Evolutionary conservation across 2,888 invertebrate genomes (phyloP), one percentile per base, ranked within the genome.

Genomic region (Cheilosia grossa): DNA sequence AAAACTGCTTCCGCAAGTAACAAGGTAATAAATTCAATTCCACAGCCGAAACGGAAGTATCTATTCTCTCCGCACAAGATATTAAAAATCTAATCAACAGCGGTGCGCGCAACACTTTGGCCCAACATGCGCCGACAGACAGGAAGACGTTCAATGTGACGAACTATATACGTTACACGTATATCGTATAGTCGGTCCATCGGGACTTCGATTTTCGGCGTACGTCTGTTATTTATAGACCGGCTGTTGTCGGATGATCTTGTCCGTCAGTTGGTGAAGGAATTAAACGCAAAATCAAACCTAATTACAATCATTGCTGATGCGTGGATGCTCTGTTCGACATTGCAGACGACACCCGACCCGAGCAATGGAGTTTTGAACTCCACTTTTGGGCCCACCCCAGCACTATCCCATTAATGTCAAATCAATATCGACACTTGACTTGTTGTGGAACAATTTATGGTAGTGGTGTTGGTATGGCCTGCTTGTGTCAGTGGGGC

Each of bases 111-210:
- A 74, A 74, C 74, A 79, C 49, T 73, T 63, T 19, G 17, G 49
- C 47, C 54, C 63, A 59, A 70, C 42, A 75, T 64, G 75, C 83
- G 75, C 83, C 69, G 79, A 74, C 74, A 74, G 79, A 79, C 79
- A 74, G 79, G 74, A 83, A 70, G 83, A 58, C 73, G 49, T 63
- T 78, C 40, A 24, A 15, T 27, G 30, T 73, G 72, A 77, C 53
- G 61, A 69, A 73, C 53, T 19, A 21, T 44, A 19, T 33, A 4
- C 30, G 1, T 1, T 44, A 24, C 5, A 24, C 2, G 24, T 24
- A 24, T 24, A 30, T 3, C 2, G n/a, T n/a, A n/a, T n/a, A n/a
- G n/a, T 24, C 13, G 24, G 67, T 70, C 83, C 74, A 75, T 51
- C 15, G 74, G 83, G 79, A 51, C 66, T 79, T 67, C 33, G n/a